Percentiles rank a stretch among this genome's conserved stretches.
Evolutionary conservation across 1,140 invertebrate species (phyloP).

Genomic region (Melanaphis sacchari): DNA sequence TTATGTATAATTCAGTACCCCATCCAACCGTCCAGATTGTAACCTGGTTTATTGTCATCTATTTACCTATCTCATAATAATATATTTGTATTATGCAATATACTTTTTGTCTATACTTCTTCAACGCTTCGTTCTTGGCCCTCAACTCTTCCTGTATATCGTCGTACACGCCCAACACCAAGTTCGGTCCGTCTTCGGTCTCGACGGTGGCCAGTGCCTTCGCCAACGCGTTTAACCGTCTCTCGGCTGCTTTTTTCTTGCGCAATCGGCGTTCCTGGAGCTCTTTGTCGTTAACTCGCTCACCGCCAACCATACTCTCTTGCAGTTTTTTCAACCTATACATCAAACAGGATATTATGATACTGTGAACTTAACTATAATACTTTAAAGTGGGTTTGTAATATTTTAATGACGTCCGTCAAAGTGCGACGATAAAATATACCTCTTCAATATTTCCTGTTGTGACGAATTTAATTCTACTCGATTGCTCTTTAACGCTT

Average conservation of each 20-base stretch:
- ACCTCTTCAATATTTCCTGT: constrained; percentile 61
- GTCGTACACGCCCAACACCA: constrained; percentile 74
- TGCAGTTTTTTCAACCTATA: constrained; percentile 75
- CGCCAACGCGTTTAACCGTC: constrained; percentile 71
- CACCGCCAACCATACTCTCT: constrained; percentile 80
- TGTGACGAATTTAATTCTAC: constrained; percentile 59
- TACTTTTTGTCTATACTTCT: constrained; percentile 75
- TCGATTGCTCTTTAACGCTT: constrained; percentile 32
- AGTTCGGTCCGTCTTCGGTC: constrained; percentile 70
- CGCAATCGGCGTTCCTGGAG: constrained; percentile 74
- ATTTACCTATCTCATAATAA: background rate
- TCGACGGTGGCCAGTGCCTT: constrained; percentile 75
- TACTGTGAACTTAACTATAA: background rate
- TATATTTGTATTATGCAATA: background rate
- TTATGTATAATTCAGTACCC: no score
- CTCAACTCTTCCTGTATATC: constrained; percentile 80
- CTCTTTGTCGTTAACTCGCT: constrained; percentile 75
- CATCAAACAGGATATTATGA: background rate
- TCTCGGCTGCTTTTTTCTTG: constrained; percentile 75
- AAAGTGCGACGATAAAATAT: background rate
- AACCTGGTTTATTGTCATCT: background rate
- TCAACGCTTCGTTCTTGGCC: constrained; percentile 75
- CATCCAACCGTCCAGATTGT: no score
- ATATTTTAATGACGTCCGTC: background rate
- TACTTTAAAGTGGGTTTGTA: background rate